Conservation (phyloP, 2,888 invertebrate species). For the Athalia circularis region DNA sequence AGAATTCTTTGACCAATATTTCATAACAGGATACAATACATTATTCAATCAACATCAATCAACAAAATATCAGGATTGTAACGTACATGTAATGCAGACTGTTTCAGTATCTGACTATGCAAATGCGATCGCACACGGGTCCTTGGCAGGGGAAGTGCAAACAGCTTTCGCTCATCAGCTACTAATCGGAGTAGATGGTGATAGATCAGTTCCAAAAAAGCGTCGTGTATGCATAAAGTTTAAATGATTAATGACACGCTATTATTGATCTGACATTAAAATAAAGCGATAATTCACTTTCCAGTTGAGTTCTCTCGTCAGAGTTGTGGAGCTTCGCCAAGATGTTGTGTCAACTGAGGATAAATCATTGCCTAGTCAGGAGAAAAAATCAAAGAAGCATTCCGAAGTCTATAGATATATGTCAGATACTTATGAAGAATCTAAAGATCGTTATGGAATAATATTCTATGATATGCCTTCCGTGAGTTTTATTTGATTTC, state of each 20-base stretch:
- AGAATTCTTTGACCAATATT: conserved; percentile 48
- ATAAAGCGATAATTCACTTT: conserved; percentile 40
- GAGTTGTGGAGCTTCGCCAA: conserved; percentile 62
- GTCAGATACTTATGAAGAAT: conserved; percentile 67
- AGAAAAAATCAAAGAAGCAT: conserved; percentile 48
- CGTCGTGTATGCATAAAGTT: conserved; percentile 62
- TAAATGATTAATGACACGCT: neutral
- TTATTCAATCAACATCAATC: conserved; percentile 22
- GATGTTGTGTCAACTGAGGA: conserved; percentile 17
- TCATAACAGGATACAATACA: conserved; percentile 18
- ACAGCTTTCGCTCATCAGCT: conserved; percentile 74
- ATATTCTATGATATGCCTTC: conserved; percentile 64
- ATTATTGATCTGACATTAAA: neutral
- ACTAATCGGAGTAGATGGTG: conserved; percentile 64
- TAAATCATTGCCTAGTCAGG: conserved; percentile 49
- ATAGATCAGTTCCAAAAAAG: conserved; percentile 62
- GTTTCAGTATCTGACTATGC: conserved; percentile 75
- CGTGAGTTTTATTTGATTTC: conserved; percentile 53
- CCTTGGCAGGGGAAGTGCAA: conserved; percentile 75
- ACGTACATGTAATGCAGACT: conserved; percentile 57
- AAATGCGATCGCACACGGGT: conserved; percentile 76
- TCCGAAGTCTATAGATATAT: conserved; percentile 60
- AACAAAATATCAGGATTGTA: neutral
- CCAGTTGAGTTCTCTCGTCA: conserved; percentile 62
- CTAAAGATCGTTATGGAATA: conserved; percentile 68